phyloP scores from a whole-genome alignment of 2,888 invertebrate species.

The Carabus problematicus region DNA sequence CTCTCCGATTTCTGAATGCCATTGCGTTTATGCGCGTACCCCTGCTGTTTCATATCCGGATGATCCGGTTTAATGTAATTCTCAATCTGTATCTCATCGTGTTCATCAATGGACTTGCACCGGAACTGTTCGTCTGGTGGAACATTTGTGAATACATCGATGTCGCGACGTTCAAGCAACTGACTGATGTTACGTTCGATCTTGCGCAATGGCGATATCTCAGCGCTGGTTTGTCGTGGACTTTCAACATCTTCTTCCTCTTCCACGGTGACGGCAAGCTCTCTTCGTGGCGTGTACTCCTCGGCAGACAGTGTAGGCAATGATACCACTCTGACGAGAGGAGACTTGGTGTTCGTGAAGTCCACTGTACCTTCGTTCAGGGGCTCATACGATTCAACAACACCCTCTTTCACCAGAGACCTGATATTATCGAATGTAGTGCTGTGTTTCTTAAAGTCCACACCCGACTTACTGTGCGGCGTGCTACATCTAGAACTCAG shows the following conservation, averaged over 20 bases:
- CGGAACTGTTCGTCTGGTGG: background rate
- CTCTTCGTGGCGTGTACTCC: constrained; percentile 67
- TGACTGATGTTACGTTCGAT: constrained; percentile 78
- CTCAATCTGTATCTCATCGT: background rate
- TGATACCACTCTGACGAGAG: constrained; percentile 74
- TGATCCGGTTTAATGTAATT: constrained; percentile 47
- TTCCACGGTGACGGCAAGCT: constrained; percentile 76
- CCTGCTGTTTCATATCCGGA: constrained; percentile 61
- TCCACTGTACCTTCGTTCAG: constrained; percentile 69
- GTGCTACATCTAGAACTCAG: constrained; percentile 56
- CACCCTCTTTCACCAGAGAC: constrained; percentile 74
- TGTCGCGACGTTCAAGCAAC: constrained; percentile 63
- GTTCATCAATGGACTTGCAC: background rate
- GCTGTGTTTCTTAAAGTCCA: constrained; percentile 69
- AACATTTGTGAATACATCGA: constrained; percentile 50
- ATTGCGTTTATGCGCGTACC: constrained; percentile 64
- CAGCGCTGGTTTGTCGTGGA: constrained; percentile 67
- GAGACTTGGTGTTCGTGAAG: constrained; percentile 67
- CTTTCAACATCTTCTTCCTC: constrained; percentile 74
- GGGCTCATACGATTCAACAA: constrained; percentile 66
- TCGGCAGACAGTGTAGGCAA: constrained; percentile 70
- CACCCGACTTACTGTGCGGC: constrained; percentile 62
- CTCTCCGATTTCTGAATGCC: constrained; percentile 79
- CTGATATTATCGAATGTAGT: constrained; percentile 81
- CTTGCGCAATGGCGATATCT: constrained; percentile 73